phyloP scores from a whole-genome alignment of 2,113 vertebrate species.

The Poicephalus meyeri region DNA sequence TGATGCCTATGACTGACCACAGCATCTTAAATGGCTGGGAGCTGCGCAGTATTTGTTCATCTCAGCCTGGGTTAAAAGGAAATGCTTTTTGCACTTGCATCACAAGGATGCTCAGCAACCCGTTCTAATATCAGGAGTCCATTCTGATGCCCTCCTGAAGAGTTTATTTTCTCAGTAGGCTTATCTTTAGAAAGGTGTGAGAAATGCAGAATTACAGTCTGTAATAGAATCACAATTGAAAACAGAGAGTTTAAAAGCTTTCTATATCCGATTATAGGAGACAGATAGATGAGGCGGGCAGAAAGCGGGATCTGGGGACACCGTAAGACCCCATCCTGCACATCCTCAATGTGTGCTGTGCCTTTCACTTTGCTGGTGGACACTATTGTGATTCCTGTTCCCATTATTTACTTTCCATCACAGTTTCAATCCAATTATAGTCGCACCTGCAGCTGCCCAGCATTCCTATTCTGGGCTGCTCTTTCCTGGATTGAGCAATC shows the following conservation, averaged over 20 bases:
- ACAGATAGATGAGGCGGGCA: neutral
- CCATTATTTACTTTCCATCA: neutral
- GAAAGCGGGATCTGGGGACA: neutral
- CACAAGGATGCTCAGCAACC: neutral
- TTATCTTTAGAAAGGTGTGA: neutral
- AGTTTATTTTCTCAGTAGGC: neutral
- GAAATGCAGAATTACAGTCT: neutral
- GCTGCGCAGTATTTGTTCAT: neutral
- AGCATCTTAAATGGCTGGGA: neutral
- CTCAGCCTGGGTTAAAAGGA: neutral
- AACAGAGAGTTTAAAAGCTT: neutral
- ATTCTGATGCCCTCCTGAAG: neutral
- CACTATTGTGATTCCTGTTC: neutral
- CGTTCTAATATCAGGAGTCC: neutral
- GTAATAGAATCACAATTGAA: neutral
- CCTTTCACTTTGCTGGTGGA: neutral
- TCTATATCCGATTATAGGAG: neutral
- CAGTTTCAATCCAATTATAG: neutral
- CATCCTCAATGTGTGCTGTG: neutral
- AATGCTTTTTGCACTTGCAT: neutral
- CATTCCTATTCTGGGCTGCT: neutral
- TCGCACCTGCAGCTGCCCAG: neutral
- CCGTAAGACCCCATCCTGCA: neutral
- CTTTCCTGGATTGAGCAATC: fast-evolving
- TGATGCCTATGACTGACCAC: neutral